Conservation (phyloP, 2,888 invertebrate species). For the Melinopterus prodromus region DNA sequence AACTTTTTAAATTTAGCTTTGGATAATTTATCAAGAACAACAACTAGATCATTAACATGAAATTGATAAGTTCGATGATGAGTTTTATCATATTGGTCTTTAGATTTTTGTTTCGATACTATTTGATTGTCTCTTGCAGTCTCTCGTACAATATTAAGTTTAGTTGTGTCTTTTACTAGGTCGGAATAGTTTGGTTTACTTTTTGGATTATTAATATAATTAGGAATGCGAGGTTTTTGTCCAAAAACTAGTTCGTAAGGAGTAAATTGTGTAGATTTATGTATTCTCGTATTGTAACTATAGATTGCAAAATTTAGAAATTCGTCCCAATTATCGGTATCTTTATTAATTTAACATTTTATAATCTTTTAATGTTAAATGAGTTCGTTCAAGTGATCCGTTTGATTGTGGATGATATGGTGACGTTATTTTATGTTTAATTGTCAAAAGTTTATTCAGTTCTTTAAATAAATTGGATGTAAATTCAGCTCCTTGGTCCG, state of each 20-base stretch:
- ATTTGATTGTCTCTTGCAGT: slow-evolving; percentile 33
- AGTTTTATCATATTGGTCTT: slow-evolving; percentile 38
- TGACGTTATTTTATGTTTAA: slow-evolving; percentile 22
- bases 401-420: slow-evolving; percentile 47
- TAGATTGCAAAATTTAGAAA: slow-evolving; percentile 36
- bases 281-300: slow-evolving; percentile 36
- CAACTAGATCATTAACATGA: slow-evolving; percentile 30
- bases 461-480: slow-evolving; percentile 33
- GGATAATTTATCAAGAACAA: slow-evolving; percentile 24
- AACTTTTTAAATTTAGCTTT: slow-evolving; percentile 35
- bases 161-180: slow-evolving; percentile 30
- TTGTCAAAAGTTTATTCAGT: slow-evolving; percentile 33
- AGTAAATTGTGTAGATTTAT: slow-evolving; percentile 35
- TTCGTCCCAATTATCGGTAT: slow-evolving; percentile 35
- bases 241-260: slow-evolving; percentile 39
- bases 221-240: slow-evolving; percentile 35
- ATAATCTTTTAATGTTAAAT: slow-evolving; percentile 48
- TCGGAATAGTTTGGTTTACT: slow-evolving; percentile 28
- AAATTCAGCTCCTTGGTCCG: slow-evolving; percentile 35
- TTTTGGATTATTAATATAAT: slow-evolving; percentile 29
- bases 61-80: slow-evolving; percentile 30
- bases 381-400: slow-evolving; percentile 48
- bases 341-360: slow-evolving; percentile 34
- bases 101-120: slow-evolving; percentile 30
- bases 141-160: slow-evolving; percentile 33